Base-by-base conservation (phyloP, 2,113 vertebrate species). In the Leucopsar rothschildi region DNA sequence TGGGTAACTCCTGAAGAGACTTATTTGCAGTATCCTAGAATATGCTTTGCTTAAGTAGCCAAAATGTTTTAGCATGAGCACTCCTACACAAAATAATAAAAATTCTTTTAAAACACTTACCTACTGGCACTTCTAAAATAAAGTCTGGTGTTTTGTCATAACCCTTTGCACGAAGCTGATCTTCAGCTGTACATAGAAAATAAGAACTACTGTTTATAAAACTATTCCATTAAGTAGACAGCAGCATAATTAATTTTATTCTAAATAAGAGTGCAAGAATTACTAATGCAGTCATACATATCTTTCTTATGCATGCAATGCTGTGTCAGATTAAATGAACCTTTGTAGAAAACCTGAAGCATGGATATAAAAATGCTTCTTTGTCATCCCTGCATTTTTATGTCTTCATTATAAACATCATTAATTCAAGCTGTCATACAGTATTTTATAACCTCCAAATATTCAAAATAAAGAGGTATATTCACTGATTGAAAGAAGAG, bases 111-210 rank as follows among this genome's bases (percentile, higher is more conserved):
- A 80, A 82, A 86, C 47, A 99, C 99, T 98, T 95, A 99, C 99
- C 99, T 82, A 99, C 95, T 88, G 99, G 99, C 57, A 99, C 99
- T 97, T 99, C 99, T 96, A 99, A 98, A 95, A 99, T 99, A 76
- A 99, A 99, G 89, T 99, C 99, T 85, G 99, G 99, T 61, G 99
- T 99, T 98, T 99, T 99, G 98, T 99, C 99, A 83, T 99, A 99
- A 93, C 99, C 99, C 93, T 99, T 99, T 68, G 98, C 97, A 97
- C 99, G 99, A 91, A 99, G 98, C 92, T 99, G 99, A 98, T 99
- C 99, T 98, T 99, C 99, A 98, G 99, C 99, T 99, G 90, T 24
- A 93, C 18, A 90, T 5, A 86, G 92, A 96, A 95, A 98, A 96
- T 88, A 97, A 96, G 97, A 92, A 96, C 77, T 88, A 96, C 92